These are phyloP conservation scores for Euthynnus affinis DNA, from an alignment of 2,797 vertebrate species.

Conservation along the genomic window DNA sequence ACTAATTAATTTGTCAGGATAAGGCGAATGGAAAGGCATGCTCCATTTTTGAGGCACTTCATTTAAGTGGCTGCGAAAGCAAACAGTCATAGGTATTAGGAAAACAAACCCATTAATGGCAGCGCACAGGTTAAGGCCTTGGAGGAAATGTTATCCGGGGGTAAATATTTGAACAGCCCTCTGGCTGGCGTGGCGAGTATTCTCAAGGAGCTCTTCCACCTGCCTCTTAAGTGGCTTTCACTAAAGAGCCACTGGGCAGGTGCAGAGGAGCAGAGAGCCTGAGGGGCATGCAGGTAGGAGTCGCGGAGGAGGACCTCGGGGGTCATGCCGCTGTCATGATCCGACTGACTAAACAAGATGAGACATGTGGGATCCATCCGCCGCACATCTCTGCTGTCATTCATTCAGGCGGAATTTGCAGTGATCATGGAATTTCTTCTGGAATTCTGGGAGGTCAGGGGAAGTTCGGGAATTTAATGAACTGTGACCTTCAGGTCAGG, in stretches of 20 bases:
- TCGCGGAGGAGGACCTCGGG: constrained; percentile 2
- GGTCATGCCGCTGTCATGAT: constrained; percentile 10
- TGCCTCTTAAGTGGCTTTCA: constrained; percentile 59
- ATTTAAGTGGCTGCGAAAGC: constrained; percentile 75
- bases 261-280: constrained; percentile 2
- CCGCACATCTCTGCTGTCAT: not conserved
- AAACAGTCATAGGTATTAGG: constrained; percentile 78
- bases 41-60: constrained; percentile 68
- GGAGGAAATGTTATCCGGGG: constrained; percentile 77
- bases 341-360: not conserved
- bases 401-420: not conserved
- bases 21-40: constrained; percentile 63
- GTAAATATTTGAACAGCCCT: constrained; percentile 87
- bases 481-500: constrained; percentile 1
- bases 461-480: constrained; percentile 12
- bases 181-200: constrained; percentile 68
- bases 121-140: constrained; percentile 60
- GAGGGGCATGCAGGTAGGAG: not conserved
- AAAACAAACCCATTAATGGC: constrained; percentile 81
- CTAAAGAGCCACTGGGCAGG: constrained; percentile 48
- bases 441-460: not conserved
- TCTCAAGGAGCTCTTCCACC: constrained; percentile 71
- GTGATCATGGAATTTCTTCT: not conserved
- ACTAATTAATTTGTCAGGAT: constrained; percentile 77
- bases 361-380: constrained; percentile 18